These are phyloP conservation scores for Malurus splendens DNA, from an alignment of 2,797 vertebrate species.

Conservation along the genomic window DNA sequence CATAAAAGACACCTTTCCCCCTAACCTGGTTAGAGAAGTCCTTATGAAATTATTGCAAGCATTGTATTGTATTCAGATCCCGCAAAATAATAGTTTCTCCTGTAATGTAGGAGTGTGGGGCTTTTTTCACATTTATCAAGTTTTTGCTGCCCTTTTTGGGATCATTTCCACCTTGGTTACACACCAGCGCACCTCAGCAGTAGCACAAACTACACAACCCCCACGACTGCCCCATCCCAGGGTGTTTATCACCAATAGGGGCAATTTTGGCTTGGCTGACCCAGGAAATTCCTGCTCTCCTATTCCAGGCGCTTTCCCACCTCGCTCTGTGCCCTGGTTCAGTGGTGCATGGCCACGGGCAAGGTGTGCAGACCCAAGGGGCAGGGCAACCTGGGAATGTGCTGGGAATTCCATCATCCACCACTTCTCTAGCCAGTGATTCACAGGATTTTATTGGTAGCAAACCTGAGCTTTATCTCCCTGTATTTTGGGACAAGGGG, in stretches of 20 bases:
- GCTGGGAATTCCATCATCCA: neutral
- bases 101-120: neutral
- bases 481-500: neutral
- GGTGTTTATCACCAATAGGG: neutral
- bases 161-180: neutral
- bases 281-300: neutral
- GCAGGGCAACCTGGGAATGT: neutral
- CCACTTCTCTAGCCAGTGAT: neutral
- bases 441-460: neutral
- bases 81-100: neutral
- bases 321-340: neutral
- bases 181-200: neutral
- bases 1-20: neutral
- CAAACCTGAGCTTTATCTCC: neutral
- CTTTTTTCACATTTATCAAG: neutral
- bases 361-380: neutral
- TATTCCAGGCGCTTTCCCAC: neutral
- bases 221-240: accelerated
- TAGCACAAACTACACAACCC: neutral
- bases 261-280: neutral
- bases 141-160: neutral
- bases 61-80: neutral
- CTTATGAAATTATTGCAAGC: neutral
- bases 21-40: neutral
- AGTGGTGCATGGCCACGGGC: accelerated